Conservation (phyloP, 2,797 vertebrate genomes). For the Peromyscus eremicus region DNA sequence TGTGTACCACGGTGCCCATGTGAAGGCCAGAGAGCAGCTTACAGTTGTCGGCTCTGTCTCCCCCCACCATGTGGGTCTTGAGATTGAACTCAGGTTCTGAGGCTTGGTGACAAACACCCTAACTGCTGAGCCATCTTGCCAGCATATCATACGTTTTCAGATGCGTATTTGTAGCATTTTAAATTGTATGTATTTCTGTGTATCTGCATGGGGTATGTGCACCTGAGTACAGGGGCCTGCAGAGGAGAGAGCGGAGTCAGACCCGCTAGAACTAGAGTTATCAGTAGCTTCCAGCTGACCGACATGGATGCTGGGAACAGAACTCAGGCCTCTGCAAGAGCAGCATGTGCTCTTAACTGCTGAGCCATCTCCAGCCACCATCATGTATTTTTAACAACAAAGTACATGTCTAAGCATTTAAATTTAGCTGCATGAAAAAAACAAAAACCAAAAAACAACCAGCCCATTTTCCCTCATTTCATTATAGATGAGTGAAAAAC, state of each 20-base stretch:
- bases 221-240: background rate
- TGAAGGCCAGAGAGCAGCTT: background rate
- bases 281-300: background rate
- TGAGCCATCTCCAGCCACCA: background rate
- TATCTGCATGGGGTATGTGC: background rate
- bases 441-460: background rate
- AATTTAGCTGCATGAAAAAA: background rate
- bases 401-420: background rate
- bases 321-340: background rate
- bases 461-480: conserved; percentile 9
- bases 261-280: background rate
- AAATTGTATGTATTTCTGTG: background rate
- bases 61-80: too few species aligned
- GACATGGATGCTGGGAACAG: background rate
- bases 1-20: background rate
- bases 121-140: background rate
- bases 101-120: background rate
- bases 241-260: background rate
- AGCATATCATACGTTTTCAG: background rate
- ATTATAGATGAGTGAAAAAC: background rate
- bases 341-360: background rate
- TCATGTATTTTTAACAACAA: conserved; percentile 41
- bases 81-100: background rate
- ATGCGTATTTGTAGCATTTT: background rate
- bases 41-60: background rate